Evolutionary conservation across 92 coral and sea anemone genomes (phyloP).

Genomic region (Parazoanthus atlanticus): DNA sequence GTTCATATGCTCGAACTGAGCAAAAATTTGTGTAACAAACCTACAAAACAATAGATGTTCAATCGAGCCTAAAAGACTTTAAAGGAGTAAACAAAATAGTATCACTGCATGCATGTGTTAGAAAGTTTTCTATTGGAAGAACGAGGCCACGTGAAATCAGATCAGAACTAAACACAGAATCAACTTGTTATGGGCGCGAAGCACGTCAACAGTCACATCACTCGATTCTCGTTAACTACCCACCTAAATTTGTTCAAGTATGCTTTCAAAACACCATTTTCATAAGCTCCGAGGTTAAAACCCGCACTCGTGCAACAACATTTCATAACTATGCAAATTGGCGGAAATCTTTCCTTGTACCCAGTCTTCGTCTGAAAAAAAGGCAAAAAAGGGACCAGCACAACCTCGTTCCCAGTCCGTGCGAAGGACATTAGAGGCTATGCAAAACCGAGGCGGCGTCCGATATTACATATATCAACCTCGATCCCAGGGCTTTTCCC

Average conservation of each 20-base stretch:
- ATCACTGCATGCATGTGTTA: not conserved
- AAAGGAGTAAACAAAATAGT: constrained; percentile 1
- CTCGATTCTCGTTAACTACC: not conserved
- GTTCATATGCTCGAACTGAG: not conserved
- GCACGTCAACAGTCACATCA: constrained; percentile 36
- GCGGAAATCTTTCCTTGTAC: too few species aligned
- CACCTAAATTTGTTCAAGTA: not conserved
- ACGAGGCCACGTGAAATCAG: constrained; percentile 32
- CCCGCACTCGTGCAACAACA: too few species aligned
- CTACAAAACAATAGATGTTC: not conserved
- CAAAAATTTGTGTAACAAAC: not conserved
- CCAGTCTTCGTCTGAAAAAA: too few species aligned
- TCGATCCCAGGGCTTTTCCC: too few species aligned
- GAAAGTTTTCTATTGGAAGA: not conserved
- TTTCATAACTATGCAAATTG: too few species aligned
- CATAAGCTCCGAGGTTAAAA: not conserved
- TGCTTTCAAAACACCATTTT: not conserved
- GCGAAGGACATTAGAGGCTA: too few species aligned
- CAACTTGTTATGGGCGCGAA: not conserved
- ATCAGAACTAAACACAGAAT: constrained; percentile 22
- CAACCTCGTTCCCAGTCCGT: too few species aligned
- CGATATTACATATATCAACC: too few species aligned
- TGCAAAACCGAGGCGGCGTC: too few species aligned
- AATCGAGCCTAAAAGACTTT: not conserved
- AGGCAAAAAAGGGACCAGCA: too few species aligned